Base-by-base conservation (phyloP, 2,113 vertebrate species). In the Baryphthengus martii region DNA sequence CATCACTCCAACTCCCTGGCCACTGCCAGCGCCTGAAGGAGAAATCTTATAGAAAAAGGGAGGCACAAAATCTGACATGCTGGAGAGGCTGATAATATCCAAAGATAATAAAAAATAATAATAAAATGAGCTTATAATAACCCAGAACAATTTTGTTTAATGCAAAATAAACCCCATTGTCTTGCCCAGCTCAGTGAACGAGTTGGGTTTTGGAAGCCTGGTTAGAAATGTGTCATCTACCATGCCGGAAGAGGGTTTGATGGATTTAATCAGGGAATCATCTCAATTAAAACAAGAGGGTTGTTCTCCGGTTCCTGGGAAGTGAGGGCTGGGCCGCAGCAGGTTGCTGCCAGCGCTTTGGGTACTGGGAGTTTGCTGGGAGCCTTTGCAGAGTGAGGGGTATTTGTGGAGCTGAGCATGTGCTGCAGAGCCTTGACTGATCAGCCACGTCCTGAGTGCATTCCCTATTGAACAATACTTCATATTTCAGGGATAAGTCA, bases 401-500 rank as follows among this genome's bases (percentile, higher is more conserved):
- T n/a, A 0, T 78, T 37, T 37, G 49, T 63, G 52, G 53, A 49
- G 52, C 82, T 56, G 76, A 92, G 72, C 0, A 2, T 21, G 39
- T 42, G 67, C 74, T 90, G 90, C 76, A 59, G 72, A 16, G 26
- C 5, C 33, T 76, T 68, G 82, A 85, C 85, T 56, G 62, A 33
- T 56, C 39, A 8, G 40, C 59, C 9, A 0, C 2, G 24, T 95
- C 87, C 89, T 3, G 1, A 96, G 59, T 2, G 3, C 47, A 8
- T 67, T 93, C 83, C 84, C 26, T 19, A 2, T 63, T 52, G 70
- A 97, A 96, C 95, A 96, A 97, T 96, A 84, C 95, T 63, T 77
- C 86, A 95, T 97, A 75, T 93, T 93, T 96, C 52, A 55, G 13
- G 94, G 76, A 86, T 86, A 95, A 95, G 95, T 97, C 95, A 96